These are phyloP conservation scores for Myanophis thanlyinensis DNA, from an alignment of 2,113 vertebrate genomes.

Conservation along the genomic window DNA sequence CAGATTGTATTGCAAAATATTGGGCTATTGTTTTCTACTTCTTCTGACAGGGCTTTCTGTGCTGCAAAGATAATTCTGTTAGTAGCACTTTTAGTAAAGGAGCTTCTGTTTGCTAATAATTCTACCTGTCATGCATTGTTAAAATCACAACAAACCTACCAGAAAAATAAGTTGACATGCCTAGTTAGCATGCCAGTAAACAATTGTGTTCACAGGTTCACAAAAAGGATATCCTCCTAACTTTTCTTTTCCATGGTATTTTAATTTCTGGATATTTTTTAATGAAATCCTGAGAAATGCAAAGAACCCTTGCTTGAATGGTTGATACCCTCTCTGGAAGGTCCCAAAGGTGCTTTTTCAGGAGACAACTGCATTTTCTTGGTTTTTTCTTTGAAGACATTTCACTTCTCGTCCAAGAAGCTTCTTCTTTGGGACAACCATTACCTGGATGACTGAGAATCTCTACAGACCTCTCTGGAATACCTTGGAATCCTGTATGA, in stretches of 20 bases:
- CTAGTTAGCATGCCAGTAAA: background rate
- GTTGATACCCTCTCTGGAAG: background rate
- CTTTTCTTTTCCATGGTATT: conserved; percentile 1
- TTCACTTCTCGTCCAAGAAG: no score
- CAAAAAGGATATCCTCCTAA: conserved; percentile 16
- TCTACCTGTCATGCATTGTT: background rate
- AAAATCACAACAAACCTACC: background rate
- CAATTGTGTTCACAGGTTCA: conserved; percentile 17
- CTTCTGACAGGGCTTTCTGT: background rate
- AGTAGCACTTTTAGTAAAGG: background rate
- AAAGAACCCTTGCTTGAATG: conserved; percentile 23
- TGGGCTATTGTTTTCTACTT: background rate
- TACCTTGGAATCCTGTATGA: conserved; percentile 22
- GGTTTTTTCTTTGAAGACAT: no score
- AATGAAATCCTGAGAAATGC: background rate
- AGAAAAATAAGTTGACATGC: background rate
- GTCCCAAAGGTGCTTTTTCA: no score
- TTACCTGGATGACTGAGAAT: no score
- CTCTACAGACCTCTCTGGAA: no score
- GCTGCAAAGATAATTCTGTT: background rate
- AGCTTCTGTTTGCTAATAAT: background rate
- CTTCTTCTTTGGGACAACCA: no score
- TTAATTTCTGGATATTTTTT: background rate
- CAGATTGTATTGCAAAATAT: background rate
- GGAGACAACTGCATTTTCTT: no score